Evolutionary conservation across 2,888 invertebrate species (phyloP).

Genomic region (Chorisops tibialis): DNA sequence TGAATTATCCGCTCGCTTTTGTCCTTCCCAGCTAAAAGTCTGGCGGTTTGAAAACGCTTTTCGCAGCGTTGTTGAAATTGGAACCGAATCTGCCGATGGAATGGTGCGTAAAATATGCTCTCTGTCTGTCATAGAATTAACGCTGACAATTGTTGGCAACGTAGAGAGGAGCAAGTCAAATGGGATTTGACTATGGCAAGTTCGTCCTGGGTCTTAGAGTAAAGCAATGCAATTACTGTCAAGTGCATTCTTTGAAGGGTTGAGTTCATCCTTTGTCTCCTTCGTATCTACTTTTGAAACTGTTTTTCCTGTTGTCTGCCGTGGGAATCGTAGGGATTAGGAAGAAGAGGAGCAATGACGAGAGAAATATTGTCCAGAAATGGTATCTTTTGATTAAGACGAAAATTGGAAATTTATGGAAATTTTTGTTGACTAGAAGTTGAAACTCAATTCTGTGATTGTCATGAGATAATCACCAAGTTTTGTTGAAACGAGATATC

Average conservation of each 20-base stretch:
- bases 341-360: not conserved
- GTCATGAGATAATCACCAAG: conserved; percentile 8
- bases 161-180: not conserved
- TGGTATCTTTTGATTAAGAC: conserved; percentile 16
- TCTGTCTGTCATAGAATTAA: conserved; percentile 15
- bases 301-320: not conserved
- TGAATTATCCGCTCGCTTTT: conserved; percentile 25
- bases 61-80: not conserved
- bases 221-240: conserved; percentile 21
- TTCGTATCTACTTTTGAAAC: not conserved
- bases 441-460: conserved; percentile 16
- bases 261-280: not conserved
- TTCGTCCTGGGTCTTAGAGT: conserved; percentile 8
- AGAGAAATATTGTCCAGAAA: no score
- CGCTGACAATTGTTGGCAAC: conserved; percentile 1
- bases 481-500: not conserved
- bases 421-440: conserved; percentile 16
- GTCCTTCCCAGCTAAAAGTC: not conserved
- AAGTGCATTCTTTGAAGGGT: conserved; percentile 13
- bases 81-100: not conserved
- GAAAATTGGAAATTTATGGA: conserved; percentile 19
- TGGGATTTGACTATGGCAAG: not conserved
- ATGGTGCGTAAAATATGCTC: conserved; percentile 1
- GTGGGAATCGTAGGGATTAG: not conserved
- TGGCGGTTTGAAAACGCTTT: no score